These are phyloP conservation scores for Picathartes gymnocephalus DNA, from an alignment of 2,113 vertebrate genomes.

Conservation along the genomic window DNA sequence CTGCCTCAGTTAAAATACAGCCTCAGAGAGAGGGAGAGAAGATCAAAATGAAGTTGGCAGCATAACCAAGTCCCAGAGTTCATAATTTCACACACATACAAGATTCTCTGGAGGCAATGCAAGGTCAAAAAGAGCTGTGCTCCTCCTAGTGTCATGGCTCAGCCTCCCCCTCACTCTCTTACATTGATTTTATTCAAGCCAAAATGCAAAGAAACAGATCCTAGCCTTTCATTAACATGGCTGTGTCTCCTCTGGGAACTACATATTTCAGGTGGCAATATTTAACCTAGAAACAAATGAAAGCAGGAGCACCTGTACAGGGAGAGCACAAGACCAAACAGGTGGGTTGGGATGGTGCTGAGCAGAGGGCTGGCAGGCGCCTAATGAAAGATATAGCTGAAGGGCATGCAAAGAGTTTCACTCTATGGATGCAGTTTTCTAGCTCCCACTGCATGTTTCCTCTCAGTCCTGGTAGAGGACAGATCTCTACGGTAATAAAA, in stretches of 20 bases:
- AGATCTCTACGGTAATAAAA: background rate
- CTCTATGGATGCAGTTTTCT: background rate
- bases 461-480: background rate
- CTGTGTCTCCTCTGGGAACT: background rate
- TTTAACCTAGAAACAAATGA: conserved; percentile 11
- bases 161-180: background rate
- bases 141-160: background rate
- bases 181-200: background rate
- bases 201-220: conserved; percentile 13
- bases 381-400: background rate
- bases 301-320: background rate
- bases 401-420: background rate
- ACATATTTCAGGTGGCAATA: background rate
- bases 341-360: background rate
- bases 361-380: background rate
- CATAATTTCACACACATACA: background rate
- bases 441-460: background rate
- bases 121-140: background rate
- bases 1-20: background rate
- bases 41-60: conserved; percentile 7
- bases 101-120: background rate
- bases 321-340: background rate
- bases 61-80: background rate
- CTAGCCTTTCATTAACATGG: background rate
- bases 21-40: background rate